Evolutionary conservation across 1,140 invertebrate genomes (phyloP).

Genomic region (Lucilia cuprina): DNA sequence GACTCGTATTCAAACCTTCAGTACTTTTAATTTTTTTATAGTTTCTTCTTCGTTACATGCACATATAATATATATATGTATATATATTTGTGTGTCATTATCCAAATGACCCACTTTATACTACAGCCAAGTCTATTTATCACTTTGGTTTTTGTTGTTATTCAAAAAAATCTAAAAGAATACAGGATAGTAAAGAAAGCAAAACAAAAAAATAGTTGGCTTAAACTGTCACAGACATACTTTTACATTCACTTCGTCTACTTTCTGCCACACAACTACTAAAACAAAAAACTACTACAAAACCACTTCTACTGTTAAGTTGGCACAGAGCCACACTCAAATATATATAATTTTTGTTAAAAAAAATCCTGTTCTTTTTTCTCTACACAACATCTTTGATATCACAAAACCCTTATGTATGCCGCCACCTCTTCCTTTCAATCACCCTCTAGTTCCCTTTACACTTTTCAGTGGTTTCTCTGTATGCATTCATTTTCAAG

Average conservation of each 20-base stretch:
- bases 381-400: background rate
- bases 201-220: background rate
- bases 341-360: background rate
- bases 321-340: background rate
- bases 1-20: constrained; percentile 16
- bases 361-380: too few species aligned
- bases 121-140: constrained; percentile 31
- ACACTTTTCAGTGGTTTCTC: background rate
- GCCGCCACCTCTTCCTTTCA: background rate
- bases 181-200: background rate
- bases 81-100: constrained; percentile 30
- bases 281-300: background rate
- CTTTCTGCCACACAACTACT: background rate
- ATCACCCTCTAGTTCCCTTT: background rate
- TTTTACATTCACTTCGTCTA: constrained; percentile 7
- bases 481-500: background rate
- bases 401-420: background rate
- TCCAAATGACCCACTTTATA: constrained; percentile 32
- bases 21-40: background rate
- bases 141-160: constrained; percentile 29
- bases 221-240: constrained; percentile 10
- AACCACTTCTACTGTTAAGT: background rate
- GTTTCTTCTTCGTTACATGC: background rate
- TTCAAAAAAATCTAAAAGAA: background rate
- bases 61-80: background rate